These are phyloP conservation scores for Melanaphis sacchari DNA, from an alignment of 1,140 invertebrate genomes.

Conservation along the genomic window DNA sequence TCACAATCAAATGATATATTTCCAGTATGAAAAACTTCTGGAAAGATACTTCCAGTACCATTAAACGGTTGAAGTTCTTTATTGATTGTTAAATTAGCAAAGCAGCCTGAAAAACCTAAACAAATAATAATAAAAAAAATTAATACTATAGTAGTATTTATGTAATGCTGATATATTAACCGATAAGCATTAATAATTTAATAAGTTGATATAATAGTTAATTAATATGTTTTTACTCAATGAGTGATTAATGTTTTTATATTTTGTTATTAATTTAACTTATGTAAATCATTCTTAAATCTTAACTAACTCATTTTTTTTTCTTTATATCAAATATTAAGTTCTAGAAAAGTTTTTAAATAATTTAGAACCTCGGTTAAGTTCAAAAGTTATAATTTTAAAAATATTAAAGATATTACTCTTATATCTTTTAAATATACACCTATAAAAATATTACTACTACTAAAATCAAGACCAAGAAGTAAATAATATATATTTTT, in stretches of 20 bases:
- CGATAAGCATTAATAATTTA: not conserved
- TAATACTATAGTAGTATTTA: not conserved
- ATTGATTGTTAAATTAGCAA: constrained; percentile 88
- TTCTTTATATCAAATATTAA: too few species aligned
- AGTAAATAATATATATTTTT: not conserved
- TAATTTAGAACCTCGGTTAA: too few species aligned
- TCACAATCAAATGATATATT: constrained; percentile 74
- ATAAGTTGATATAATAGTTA: not conserved
- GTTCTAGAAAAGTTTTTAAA: too few species aligned
- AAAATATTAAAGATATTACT: too few species aligned
- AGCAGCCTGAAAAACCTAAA: constrained; percentile 82
- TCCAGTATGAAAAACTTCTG: constrained; percentile 72
- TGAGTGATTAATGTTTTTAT: too few species aligned
- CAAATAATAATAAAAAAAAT: constrained; percentile 1
- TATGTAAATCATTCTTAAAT: not conserved
- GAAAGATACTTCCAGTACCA: constrained; percentile 82
- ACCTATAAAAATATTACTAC: too few species aligned
- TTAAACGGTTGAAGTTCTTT: constrained; percentile 88
- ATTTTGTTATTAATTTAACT: not conserved
- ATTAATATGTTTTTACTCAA: not conserved
- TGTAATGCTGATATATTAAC: not conserved
- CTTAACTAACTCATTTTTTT: too few species aligned
- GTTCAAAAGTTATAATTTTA: too few species aligned
- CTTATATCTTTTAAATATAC: too few species aligned
- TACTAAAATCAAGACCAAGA: too few species aligned